Evolutionary conservation across 2,888 invertebrate species (phyloP).

Genomic region (Limnephilus auricula): DNA sequence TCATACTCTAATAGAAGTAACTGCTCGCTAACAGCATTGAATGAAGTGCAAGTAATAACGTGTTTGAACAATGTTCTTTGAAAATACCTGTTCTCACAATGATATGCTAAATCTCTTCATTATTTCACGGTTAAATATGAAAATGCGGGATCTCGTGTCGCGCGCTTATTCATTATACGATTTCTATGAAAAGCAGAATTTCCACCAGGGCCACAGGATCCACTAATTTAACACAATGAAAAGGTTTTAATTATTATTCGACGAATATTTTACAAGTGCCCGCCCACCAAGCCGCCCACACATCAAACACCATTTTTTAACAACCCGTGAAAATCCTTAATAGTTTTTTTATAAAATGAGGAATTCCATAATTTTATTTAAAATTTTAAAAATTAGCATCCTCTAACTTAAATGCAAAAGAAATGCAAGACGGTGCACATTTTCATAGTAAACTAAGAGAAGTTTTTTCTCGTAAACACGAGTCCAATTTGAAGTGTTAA

Average conservation of each 20-base stretch:
- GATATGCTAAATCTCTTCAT: background rate
- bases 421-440: too few species aligned
- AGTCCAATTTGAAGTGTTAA: background rate
- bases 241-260: background rate
- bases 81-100: background rate
- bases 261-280: background rate
- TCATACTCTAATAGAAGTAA: background rate
- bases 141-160: background rate
- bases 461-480: background rate
- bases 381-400: too few species aligned
- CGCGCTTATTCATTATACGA: background rate
- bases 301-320: background rate
- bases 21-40: background rate
- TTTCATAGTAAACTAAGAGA: too few species aligned
- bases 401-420: too few species aligned
- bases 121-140: background rate
- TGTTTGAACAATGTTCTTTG: background rate
- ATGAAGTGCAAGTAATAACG: background rate
- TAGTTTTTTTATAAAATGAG: background rate
- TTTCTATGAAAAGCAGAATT: background rate
- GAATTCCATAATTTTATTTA: too few species aligned
- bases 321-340: background rate
- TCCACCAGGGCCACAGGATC: background rate
- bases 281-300: too few species aligned
- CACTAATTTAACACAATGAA: conserved; percentile 2